Conservation (phyloP, 2,888 invertebrate species). For the Imbricaverruca yamaguchii region DNA sequence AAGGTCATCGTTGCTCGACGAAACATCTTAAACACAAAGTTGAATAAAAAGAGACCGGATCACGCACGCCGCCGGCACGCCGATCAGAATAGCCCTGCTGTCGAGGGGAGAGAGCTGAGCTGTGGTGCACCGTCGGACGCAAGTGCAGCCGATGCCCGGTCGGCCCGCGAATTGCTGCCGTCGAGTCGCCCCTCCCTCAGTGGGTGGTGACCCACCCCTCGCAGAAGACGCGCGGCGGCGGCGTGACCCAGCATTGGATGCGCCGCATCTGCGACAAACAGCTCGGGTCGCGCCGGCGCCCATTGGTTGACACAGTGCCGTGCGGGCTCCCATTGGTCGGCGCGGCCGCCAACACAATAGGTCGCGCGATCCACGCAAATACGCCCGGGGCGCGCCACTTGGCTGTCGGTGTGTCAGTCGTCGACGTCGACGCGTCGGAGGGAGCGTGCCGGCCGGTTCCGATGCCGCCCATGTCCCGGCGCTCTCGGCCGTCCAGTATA, state of each 20-base stretch:
- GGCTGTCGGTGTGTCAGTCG: background rate
- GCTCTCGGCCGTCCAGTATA: too few species aligned
- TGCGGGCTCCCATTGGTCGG: background rate
- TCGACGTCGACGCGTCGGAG: background rate
- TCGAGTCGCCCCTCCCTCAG: background rate
- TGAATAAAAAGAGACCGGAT: too few species aligned
- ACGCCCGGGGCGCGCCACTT: background rate
- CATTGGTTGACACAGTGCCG: background rate
- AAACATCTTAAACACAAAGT: too few species aligned
- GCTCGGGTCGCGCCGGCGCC: background rate
- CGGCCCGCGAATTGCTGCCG: background rate
- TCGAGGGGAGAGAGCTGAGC: too few species aligned
- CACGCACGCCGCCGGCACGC: too few species aligned
- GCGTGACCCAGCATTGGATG: conserved; percentile 17
- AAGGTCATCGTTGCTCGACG: too few species aligned
- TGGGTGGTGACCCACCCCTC: background rate
- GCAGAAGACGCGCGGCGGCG: background rate
- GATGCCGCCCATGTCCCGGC: background rate
- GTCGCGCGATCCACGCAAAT: conserved; percentile 9
- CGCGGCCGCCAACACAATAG: background rate
- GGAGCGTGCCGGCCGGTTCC: background rate
- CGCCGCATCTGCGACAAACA: background rate
- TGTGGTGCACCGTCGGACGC: too few species aligned
- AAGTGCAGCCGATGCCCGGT: too few species aligned
- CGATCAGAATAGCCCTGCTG: too few species aligned